These are phyloP conservation scores for Harpagus bidentatus DNA, from an alignment of 2,113 vertebrate species.

Conservation along the genomic window DNA sequence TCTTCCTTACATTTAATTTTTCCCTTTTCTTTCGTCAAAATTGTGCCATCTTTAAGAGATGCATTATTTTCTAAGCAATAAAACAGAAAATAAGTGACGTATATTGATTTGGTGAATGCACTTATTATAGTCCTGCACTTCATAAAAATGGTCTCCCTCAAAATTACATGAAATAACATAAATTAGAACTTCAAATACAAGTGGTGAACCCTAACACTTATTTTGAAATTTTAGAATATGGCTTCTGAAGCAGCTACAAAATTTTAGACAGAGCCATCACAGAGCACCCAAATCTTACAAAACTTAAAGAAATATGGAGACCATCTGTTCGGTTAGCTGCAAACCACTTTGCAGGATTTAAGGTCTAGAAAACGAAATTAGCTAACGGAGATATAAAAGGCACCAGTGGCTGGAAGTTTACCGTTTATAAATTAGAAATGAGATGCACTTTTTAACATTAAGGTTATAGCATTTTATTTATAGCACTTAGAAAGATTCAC, in stretches of 20 bases:
- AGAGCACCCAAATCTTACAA: slow-evolving; percentile 4
- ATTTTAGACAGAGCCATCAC: background rate
- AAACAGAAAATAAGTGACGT: background rate
- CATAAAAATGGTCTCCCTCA: background rate
- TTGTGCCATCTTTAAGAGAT: background rate
- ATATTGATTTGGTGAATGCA: background rate
- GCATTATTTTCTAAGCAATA: background rate
- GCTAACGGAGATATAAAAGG: background rate
- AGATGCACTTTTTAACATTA: background rate
- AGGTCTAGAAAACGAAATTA: background rate
- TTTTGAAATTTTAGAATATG: background rate
- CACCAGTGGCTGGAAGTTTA: background rate
- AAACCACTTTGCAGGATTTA: background rate
- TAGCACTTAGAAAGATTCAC: background rate
- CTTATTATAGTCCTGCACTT: background rate
- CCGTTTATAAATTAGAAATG: background rate
- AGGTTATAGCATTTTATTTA: background rate
- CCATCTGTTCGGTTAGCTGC: slow-evolving; percentile 21
- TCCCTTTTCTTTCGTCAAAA: background rate
- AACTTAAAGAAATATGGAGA: background rate
- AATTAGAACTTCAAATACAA: background rate
- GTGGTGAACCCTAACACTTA: background rate
- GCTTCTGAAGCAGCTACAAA: background rate
- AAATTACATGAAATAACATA: background rate
- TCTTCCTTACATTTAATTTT: background rate